phyloP scores from a whole-genome alignment of 1,140 invertebrate species.

The Ceratina japonica region DNA sequence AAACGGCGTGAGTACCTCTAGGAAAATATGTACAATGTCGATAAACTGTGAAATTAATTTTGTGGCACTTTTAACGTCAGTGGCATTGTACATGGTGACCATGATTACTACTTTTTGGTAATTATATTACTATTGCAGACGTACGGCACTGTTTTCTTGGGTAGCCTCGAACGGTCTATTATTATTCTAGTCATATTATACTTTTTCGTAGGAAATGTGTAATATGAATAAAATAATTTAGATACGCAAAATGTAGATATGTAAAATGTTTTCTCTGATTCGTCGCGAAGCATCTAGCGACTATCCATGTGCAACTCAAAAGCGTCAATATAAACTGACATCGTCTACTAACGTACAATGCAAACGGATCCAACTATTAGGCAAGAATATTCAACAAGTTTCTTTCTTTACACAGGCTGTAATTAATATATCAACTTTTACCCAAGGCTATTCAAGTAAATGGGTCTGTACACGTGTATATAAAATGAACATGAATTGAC shows the following conservation, averaged over 20 bases:
- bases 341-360: too few relatives aligned
- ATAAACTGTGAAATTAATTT: conserved; percentile 30
- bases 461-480: conserved; percentile 46
- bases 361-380: too few relatives aligned
- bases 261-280: too few relatives aligned
- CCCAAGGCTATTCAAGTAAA: conserved; percentile 16
- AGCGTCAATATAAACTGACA: too few relatives aligned
- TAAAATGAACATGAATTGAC: conserved; percentile 38
- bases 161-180: too few relatives aligned
- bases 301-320: too few relatives aligned
- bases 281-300: too few relatives aligned
- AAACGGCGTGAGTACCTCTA: conserved; percentile 45
- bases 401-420: too few relatives aligned
- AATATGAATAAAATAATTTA: conserved; percentile 16
- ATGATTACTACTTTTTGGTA: conserved; percentile 31
- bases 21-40: conserved; percentile 42
- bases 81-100: conserved; percentile 35
- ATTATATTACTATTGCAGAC: conserved; percentile 42
- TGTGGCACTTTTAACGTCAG: conserved; percentile 43
- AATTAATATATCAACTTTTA: too few relatives aligned
- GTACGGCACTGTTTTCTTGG: not conserved
- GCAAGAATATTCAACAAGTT: too few relatives aligned
- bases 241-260: too few relatives aligned
- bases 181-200: too few relatives aligned
- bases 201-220: not conserved